Conservation (phyloP, 2,888 invertebrate species). For the Pherbina coryleti region DNA sequence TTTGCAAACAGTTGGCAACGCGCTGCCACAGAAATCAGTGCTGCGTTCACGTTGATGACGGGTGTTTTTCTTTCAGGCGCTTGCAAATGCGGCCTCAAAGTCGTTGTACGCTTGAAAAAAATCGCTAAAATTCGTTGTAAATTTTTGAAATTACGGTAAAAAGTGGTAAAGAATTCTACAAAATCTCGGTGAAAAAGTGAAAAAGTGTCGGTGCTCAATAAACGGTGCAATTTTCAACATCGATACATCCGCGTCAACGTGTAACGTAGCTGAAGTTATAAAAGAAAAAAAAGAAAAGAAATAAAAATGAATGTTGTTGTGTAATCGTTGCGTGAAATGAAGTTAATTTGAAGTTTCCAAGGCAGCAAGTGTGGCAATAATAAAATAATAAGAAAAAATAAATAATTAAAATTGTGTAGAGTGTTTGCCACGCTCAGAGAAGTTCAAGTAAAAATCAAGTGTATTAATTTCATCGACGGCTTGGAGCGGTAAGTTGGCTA, state of each 20-base stretch:
- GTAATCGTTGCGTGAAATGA: constrained; percentile 19
- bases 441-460: neutral
- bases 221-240: neutral
- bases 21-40: constrained; percentile 41
- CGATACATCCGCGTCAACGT: neutral
- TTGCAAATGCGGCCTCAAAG: neutral
- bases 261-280: neutral
- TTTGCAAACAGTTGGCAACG: constrained; percentile 44
- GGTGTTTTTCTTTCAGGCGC: neutral
- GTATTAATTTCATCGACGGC: too few relatives aligned
- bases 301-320: constrained; percentile 3
- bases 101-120: neutral
- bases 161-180: neutral
- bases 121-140: neutral
- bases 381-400: too few relatives aligned
- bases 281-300: neutral
- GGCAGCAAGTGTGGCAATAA: neutral
- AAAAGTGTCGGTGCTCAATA: neutral
- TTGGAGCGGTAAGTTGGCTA: too few relatives aligned
- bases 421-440: neutral
- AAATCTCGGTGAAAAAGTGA: neutral
- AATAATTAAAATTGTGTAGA: neutral
- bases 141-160: neutral
- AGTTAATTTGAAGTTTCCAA: constrained; percentile 1
- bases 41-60: neutral